Evolutionary conservation across 2,797 vertebrate species (phyloP), one percentile per base, ranked within the genome.

Genomic region (Hoplostethus atlanticus): DNA sequence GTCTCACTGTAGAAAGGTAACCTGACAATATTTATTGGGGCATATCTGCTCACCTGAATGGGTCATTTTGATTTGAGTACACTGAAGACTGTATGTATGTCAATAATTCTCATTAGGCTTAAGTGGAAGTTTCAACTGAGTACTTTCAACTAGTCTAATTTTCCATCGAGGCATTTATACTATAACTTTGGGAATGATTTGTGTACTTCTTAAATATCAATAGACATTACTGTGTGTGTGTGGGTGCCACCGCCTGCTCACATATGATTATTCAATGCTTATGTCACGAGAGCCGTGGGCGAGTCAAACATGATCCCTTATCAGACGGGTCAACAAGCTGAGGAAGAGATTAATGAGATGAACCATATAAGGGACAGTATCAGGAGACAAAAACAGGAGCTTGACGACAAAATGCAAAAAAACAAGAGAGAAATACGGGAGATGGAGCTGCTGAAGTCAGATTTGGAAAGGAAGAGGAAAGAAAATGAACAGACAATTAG

Each of bases 401-500:
- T 91, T 31, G 84, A 91, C 36, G 79, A 83, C 21, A 86, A 15
- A 51, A 65, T 80, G 48, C 79, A 57, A 51, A 68, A 9, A 10
- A 75, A 46, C 9, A 89, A 87, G 77, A 84, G 65, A 69, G 70
- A 93, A 62, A 89, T 87, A 42, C 65, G 13, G 76, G 89, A 94
- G 77, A 85, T 89, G 66, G 92, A 92, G 44, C 28, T 90, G 8
- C 57, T 92, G 47, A 92, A 83, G 70, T 79, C 76, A n/a, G 90
- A 93, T 52, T 64, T 93, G 50, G 81, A 88, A 52, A 81, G 52
- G 0, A 79, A 87, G 38, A 91, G 64, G 64, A 90, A 78, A 74
- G 87, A 90, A 58, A 76, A 59, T 52, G 68, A 88, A 47, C 68
- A 60, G 5, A 56, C 61, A n/a, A 72, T 87, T 13, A 87, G 85